Base-by-base conservation (phyloP, 1,140 invertebrate genomes). In the Periplaneta americana region DNA sequence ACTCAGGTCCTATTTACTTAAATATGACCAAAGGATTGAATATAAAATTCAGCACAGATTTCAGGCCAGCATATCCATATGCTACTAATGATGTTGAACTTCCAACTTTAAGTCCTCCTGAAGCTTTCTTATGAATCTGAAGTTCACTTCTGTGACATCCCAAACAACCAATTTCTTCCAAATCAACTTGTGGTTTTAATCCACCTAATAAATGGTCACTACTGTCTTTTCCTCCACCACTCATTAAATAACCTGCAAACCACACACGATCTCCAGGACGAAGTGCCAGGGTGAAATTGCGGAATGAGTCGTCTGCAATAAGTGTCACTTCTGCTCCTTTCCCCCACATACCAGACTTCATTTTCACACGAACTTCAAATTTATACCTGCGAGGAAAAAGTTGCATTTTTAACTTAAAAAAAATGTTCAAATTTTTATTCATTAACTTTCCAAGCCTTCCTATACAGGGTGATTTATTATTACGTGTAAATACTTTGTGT, bases 1-100 rank as follows among this genome's bases (percentile, higher is more conserved):
- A 75, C 32, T 33, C 8, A 11, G 8, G 6, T 17, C 6, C 33
- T 75, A 8, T 34, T 75, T 48, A 83, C 34, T 82, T 82, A 85
- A 95, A 94, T 84, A 93, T 91, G 83, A 95, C 90, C 57, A 95
- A 88, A 13, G 94, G 94, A 90, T 94, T 95, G 36, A 95, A 90
- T 80, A 95, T 83, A 84, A 95, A 93, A 88, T 95, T 95, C 13
- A 95, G 86, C 81, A 95, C 90, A 88, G 93, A 93, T 84, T 95
- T 95, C 13, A 92, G 86, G 2, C 93, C 93, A 0, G 91, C 87
- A 82, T 91, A 90, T 83, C 93, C 87, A 84, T 92, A 91, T 83
- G 90, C 91, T 9, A 91, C 84, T 34, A 93, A 31, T 22, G 74
- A 18, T 9, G 33, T 13, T 22, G 78, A 34, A 34, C 34, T 57